Conservation (phyloP, 2,113 vertebrate genomes). For the Carassius gibelio region DNA sequence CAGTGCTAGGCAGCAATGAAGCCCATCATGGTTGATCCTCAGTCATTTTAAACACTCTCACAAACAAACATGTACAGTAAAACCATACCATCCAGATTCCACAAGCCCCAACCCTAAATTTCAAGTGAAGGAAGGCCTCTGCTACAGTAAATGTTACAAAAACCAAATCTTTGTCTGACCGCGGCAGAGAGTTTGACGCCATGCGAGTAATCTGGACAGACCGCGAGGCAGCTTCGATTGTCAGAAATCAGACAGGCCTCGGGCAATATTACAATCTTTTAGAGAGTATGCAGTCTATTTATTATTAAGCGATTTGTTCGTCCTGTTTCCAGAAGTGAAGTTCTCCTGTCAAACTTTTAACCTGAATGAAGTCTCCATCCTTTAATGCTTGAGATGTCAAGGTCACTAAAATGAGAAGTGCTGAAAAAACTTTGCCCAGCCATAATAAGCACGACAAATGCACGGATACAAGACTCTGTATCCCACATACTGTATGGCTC, state of each 20-base stretch:
- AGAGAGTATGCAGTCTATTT: background rate
- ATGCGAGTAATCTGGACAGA: background rate
- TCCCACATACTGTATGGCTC: conserved; percentile 38
- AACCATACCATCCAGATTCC: background rate
- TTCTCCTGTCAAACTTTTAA: conserved; percentile 35
- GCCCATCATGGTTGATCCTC: background rate
- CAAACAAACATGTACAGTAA: background rate
- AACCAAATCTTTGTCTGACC: background rate
- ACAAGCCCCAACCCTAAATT: background rate
- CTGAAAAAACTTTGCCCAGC: conserved; percentile 39
- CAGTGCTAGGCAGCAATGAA: background rate
- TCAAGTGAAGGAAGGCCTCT: background rate
- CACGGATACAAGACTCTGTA: conserved; percentile 22
- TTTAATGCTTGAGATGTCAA: conserved; percentile 28
- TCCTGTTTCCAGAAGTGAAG: conserved; percentile 18
- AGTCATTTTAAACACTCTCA: conserved; percentile 15
- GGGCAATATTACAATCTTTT: conserved; percentile 29
- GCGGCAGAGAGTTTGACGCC: background rate
- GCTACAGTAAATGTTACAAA: background rate
- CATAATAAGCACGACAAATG: conserved; percentile 43
- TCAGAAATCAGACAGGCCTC: conserved; percentile 16
- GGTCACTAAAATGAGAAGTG: conserved; percentile 44
- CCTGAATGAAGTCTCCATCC: conserved; percentile 47
- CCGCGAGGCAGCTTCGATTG: background rate
- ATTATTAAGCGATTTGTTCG: conserved; percentile 14